Evolutionary conservation across 1,140 invertebrate genomes (phyloP), one percentile per base, ranked within the genome.

Genomic region (Nylanderia fulva): DNA sequence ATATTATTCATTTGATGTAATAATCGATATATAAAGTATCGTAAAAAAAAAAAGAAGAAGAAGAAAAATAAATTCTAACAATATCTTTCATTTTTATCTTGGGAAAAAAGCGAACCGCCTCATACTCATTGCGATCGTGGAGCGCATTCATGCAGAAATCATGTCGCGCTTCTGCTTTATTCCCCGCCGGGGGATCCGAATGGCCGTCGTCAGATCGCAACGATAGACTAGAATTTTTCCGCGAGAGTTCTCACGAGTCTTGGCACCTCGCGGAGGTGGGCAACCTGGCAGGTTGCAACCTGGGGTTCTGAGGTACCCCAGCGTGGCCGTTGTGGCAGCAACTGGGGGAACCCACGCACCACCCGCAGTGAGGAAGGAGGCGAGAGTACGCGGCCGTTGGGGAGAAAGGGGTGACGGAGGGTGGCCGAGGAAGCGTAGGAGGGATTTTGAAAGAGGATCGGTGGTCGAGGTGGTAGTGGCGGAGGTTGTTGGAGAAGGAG

Each of bases 261-360:
- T 88, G 86, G 88, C 86, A 90, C 82, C 89, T 89, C 69, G 86
- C 56, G 72, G 76, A 89, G 86, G 85, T 85, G 84, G 76, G 86
- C 61, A 74, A 85, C 84, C 68, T 84, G 87, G 85, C 52, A 84
- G 85, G 84, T 84, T 68, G 86, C 68, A 87, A 91, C 90, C 91
- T 92, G 91, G 92, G 93, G 92, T 91, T 94, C 93, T 94, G 93
- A 94, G 94, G 94, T 95, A 92, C 92, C 90, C 93, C 93, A 94
- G 90, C 93, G 94, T 94, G 94, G 93, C 93, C 93, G 91, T 90
- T 94, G 94, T 89, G 93, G 93, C 93, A 87, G 90, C 92, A 90
- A 91, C 93, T 94, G 91, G 93, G 92, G 93, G 93, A 93, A 93
- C 91, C 93, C 92, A 91, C 93, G 92, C 92, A 91, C 92, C 92